phyloP scores from a whole-genome alignment of 2,113 vertebrate genomes.

The Alosa alosa region DNA sequence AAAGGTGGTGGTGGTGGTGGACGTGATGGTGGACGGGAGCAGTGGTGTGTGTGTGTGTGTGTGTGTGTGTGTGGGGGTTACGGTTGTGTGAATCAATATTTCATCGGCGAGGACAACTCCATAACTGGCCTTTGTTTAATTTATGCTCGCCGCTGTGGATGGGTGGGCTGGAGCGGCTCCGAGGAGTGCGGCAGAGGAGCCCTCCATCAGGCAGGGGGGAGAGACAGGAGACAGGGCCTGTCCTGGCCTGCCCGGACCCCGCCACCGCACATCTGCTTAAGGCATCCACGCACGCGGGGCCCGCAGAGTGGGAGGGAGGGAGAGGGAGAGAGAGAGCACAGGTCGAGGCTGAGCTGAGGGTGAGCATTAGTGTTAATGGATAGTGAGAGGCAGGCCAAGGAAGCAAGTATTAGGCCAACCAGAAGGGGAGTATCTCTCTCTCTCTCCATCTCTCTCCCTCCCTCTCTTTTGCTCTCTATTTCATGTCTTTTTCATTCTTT shows the following conservation, averaged over 20 bases:
- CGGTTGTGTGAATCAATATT: conserved; percentile 42
- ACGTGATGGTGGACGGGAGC: too few relatives aligned
- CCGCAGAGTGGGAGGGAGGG: not conserved
- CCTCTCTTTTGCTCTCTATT: conserved; percentile 18
- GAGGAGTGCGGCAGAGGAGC: conserved; percentile 32
- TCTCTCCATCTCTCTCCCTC: conserved; percentile 21
- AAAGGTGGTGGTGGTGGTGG: not conserved
- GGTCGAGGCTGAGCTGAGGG: conserved; percentile 25
- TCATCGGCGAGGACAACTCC: conserved; percentile 43
- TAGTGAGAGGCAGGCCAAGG: conserved; percentile 35
- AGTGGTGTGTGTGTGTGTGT: too few relatives aligned
- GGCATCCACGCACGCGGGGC: conserved; percentile 32
- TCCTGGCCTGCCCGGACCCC: not conserved
- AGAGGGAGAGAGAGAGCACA: not conserved
- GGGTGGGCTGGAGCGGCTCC: conserved; percentile 30
- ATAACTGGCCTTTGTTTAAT: conserved; percentile 46
- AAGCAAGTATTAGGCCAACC: conserved; percentile 23
- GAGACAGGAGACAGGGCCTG: conserved; percentile 8
- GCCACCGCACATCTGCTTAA: conserved; percentile 41
- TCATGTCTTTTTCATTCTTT: conserved; percentile 22
- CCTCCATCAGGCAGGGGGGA: conserved; percentile 40
- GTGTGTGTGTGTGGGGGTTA: not conserved
- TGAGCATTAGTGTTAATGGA: conserved; percentile 41
- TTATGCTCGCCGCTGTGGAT: conserved; percentile 42
- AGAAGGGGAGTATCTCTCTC: conserved; percentile 30